Evolutionary conservation across 1,140 invertebrate genomes (phyloP), one percentile per base, ranked within the genome.

Genomic region (Macrostomum lignano): DNA sequence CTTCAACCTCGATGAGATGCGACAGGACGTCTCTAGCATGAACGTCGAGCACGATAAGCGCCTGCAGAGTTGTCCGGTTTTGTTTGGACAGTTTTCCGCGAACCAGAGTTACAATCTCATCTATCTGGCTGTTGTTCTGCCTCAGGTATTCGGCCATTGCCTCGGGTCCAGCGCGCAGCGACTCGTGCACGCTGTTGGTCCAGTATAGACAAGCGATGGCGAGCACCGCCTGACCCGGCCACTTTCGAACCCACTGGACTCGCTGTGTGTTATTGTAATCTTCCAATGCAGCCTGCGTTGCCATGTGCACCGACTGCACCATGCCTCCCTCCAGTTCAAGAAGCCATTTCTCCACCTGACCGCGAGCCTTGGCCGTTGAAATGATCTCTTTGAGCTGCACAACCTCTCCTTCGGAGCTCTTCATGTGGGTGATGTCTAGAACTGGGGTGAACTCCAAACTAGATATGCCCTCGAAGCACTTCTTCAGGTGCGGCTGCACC

Each of bases 401-500:
- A 34, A 48, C 50, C 42, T 60, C 57, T 13, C 46, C 47, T 36
- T 60, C 57, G 44, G 51, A 55, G 36, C 47, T 51, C 36, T 51
- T 52, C 55, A 60, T 55, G 28, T 49, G 48, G 30, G 43, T 43
- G 24, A 60, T 60, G 37, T 58, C 50, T 20, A 55, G 37, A 29
- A 53, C 49, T 9, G 39, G 32, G 31, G 58, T 54, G 45, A 58
- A 58, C 34, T 55, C 47, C 4, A 60, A 42, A 37, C 48, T 55
- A 15, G 47, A 52, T 35, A 60, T 58, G 11, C 57, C 57, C 40
- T 60, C 57, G 44, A 60, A 60, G 34, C 54, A 58, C 38, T 60
- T 60, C 37, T 60, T 60, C 32, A 60, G 39, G 43, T 60, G 57
- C 10, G 57, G 57, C 41, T 60, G 57, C 14, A 60, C 57, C 25